Evolutionary conservation across 2,113 vertebrate genomes (phyloP), one percentile per base, ranked within the genome.

Genomic region (Otocyon megalotis): DNA sequence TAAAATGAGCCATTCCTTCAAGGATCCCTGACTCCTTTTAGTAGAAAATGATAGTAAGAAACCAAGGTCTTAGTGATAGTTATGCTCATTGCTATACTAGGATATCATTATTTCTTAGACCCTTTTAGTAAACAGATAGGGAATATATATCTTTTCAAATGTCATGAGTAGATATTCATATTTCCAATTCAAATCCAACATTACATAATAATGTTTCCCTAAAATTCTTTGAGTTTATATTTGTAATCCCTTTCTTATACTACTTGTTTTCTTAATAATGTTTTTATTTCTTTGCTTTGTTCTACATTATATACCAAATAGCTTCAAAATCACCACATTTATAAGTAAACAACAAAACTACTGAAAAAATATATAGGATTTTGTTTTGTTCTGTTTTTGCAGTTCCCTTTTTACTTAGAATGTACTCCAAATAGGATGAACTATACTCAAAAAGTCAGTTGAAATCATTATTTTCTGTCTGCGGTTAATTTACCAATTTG

Each of bases 171-270:
- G 7, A 43, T 88, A 67, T 13, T 35, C 9, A 35, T 65, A 69
- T 63, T 96, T 88, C 5, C 16, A 72, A 5, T 88, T 62, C 43
- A 84, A 60, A 50, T 82, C 58, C 54, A 69, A 58, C 43, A 8
- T 50, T 81, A 69, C 3, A 24, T 94, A 17, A 13, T 62, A 19
- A 76, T 76, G 37, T 89, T 28, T 80, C 2, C 28, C 81, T 80
- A 84, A n/a, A 89, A 53, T 56, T 81, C 26, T 7, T 85, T 92
- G 37, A 74, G 60, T 90, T 97, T 85, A 82, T n/a, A 20, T 81
- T 54, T 94, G 24, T 94, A 65, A 62, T 7, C 88, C 14, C 37
- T 90, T 88, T 80, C 48, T 89, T 76, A 80, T 3, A 90, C 32
- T 90, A 71, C 20, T 82, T 82, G 1, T 43, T 93, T 97, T 85